These are phyloP conservation scores for Metacarcinus magister DNA, from an alignment of 2,888 invertebrate genomes.

Conservation along the genomic window DNA sequence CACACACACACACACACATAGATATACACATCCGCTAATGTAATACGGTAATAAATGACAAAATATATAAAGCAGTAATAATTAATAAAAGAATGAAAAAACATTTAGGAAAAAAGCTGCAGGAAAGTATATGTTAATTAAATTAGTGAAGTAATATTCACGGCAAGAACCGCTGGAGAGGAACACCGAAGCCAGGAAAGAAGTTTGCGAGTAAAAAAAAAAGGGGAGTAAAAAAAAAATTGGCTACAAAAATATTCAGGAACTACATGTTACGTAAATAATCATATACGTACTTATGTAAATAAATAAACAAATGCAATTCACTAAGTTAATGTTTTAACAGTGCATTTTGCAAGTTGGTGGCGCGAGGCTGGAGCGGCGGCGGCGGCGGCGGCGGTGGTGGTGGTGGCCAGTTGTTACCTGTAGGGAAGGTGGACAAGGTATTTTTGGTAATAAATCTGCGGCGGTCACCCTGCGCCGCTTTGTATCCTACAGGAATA, in stretches of 20 bases:
- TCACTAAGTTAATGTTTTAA: not conserved
- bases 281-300: slow-evolving; percentile 6
- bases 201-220: not conserved
- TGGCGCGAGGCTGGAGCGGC: not conserved
- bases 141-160: not conserved
- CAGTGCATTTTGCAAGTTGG: not conserved
- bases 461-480: not conserved
- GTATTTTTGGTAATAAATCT: slow-evolving; percentile 14
- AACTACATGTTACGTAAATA: slow-evolving; percentile 37
- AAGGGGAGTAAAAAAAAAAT: not conserved
- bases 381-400: not conserved
- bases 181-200: not conserved
- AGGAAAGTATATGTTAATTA: not conserved
- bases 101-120: not conserved
- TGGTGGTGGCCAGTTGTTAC: not conserved
- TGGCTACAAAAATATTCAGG: not conserved
- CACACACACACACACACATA: not conserved
- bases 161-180: slow-evolving; percentile 3
- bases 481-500: not conserved
- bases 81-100: not conserved
- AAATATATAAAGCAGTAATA: not conserved
- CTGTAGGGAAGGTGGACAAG: slow-evolving; percentile 26
- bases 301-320: slow-evolving; percentile 44
- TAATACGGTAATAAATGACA: not conserved
- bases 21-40: not conserved